A percentile compares a stretch with the other conserved stretches of the same genome.
These are phyloP conservation scores for Neodiprion pinetum DNA, from an alignment of 1,140 invertebrate species.

Conservation along the genomic window DNA sequence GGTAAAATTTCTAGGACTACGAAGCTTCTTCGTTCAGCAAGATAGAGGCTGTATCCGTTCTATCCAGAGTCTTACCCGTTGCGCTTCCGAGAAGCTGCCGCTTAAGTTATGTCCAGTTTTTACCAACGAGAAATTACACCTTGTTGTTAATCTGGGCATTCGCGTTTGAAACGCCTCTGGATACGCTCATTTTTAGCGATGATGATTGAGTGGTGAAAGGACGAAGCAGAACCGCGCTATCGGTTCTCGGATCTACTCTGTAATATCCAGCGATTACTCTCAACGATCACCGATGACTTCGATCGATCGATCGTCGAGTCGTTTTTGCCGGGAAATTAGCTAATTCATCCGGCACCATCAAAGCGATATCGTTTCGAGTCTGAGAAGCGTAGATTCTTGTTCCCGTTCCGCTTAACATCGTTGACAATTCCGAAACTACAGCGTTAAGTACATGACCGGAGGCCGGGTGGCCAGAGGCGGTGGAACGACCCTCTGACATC, in stretches of 20 bases:
- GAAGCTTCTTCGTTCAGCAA: slow-evolving; percentile 31
- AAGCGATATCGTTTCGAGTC: neutral
- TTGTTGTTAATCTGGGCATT: no score
- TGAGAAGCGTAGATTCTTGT: neutral
- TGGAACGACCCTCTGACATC: slow-evolving; percentile 56
- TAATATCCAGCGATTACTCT: no score
- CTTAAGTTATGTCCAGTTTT: slow-evolving; percentile 43
- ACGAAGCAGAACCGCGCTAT: no score
- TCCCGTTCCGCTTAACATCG: slow-evolving; percentile 17
- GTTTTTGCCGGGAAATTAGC: no score
- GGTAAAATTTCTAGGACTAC: slow-evolving; percentile 48
- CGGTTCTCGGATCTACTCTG: no score
- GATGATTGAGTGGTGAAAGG: no score
- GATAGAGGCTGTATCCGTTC: slow-evolving; percentile 53
- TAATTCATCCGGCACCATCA: no score
- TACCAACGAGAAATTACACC: slow-evolving; percentile 16
- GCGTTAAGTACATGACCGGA: slow-evolving; percentile 54
- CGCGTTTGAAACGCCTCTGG: no score
- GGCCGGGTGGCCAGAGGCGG: slow-evolving; percentile 58
- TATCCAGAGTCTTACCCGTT: slow-evolving; percentile 37
- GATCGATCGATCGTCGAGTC: no score
- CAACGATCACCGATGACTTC: no score
- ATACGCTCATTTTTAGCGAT: no score
- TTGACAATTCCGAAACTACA: slow-evolving; percentile 57
- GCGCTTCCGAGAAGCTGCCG: slow-evolving; percentile 8